Evolutionary conservation across 2,113 vertebrate genomes (phyloP), one percentile per base, ranked within the genome.

Genomic region (Labrus mixtus): DNA sequence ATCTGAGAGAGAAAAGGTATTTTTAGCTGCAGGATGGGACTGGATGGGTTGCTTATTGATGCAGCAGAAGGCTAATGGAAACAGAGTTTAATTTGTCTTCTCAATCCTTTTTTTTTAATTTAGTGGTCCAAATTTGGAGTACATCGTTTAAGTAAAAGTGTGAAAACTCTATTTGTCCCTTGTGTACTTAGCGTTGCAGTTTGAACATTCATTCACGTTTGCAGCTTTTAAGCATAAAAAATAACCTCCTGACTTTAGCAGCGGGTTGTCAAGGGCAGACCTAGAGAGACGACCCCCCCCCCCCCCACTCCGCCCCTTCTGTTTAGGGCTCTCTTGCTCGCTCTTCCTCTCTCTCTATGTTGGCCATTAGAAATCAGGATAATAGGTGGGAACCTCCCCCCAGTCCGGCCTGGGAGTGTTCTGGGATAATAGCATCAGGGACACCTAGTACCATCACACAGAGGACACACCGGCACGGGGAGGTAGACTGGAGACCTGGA

Each of bases 401-500:
- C 13, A 43, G 80, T 82, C 83, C 69, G 79, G 89, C 71, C 88
- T 87, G 92, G 91, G 90, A 90, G 92, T 90, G 91, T 90, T 89
- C 82, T 82, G 85, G 85, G 89, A 90, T 92, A 91, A 91, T 92
- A 91, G 89, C 91, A 89, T 88, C 87, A 89, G 89, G 88, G 90
- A 90, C 88, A 89, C 88, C 87, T 89, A 84, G 91, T 89, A 82
- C 79, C 84, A 89, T 91, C 86, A 83, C 69, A 84, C 80, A 89
- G 84, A 91, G 80, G 86, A 87, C 71, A 88, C 76, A 87, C 74
- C 79, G 85, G 68, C 74, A 76, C 82, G 69, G 83, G 56, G 73
- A 91, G 73, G 78, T 78, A 81, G 80, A 64, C 70, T 82, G 81
- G 81, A 61, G 69, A 80, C 61, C 62, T 78, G 87, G 60, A 88